Evolutionary conservation across 2,888 invertebrate species (phyloP).

Genomic region (Lacanobia wlatinum): DNA sequence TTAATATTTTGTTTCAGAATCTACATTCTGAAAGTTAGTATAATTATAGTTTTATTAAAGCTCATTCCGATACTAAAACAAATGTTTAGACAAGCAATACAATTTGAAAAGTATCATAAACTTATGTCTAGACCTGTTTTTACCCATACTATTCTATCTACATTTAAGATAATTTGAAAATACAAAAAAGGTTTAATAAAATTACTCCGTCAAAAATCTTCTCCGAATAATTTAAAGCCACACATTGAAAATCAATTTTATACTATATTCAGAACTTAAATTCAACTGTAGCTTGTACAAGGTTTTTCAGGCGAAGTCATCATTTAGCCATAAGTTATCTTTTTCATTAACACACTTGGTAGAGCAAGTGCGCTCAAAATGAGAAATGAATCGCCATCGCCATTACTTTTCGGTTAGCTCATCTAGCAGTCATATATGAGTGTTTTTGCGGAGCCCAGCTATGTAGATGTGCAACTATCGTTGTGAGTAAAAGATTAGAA

Average conservation of each 20-base stretch:
- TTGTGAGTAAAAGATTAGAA: background rate
- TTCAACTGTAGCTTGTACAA: constrained; percentile 6
- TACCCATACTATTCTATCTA: too few species aligned
- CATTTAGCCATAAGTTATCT: constrained; percentile 42
- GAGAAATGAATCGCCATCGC: constrained; percentile 72
- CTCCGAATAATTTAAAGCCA: background rate
- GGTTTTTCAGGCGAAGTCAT: constrained; percentile 29
- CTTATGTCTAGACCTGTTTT: too few species aligned
- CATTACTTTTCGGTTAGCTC: constrained; percentile 67
- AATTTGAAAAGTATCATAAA: too few species aligned
- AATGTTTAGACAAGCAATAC: too few species aligned
- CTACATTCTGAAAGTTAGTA: too few species aligned
- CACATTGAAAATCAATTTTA: background rate
- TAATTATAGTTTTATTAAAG: too few species aligned
- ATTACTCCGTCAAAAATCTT: background rate
- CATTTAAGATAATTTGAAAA: background rate
- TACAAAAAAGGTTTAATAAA: background rate
- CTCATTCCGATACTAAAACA: too few species aligned
- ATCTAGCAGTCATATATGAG: constrained; percentile 1
- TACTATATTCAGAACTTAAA: background rate
- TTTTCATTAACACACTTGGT: constrained; percentile 40
- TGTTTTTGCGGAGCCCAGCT: constrained; percentile 10
- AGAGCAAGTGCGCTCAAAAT: constrained; percentile 62
- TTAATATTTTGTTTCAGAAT: background rate
- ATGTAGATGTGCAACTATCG: background rate